Evolutionary conservation across 2,113 vertebrate genomes (phyloP), one percentile per base, ranked within the genome.

Genomic region (Dolichotis patagonum): DNA sequence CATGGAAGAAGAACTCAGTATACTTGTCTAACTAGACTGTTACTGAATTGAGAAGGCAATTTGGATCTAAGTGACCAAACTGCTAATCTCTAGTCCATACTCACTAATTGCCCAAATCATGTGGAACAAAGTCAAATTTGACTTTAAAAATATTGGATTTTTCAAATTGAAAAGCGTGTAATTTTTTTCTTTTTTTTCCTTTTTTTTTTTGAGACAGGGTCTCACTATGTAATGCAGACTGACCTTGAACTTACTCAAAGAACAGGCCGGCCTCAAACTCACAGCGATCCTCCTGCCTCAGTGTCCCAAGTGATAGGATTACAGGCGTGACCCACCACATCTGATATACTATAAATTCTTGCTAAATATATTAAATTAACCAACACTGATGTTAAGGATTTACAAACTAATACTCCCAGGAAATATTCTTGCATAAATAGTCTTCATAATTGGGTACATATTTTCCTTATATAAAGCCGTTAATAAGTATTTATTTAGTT

Each of bases 351-450:
- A 38, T 85, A 82, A 82, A 60, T 88, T n/a, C 19, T 75, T 84
- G 35, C n/a, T 80, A 88, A 92, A 93, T 6, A 92, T 65, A 95
- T 56, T 49, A n/a, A 82, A 32, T 60, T 43, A 89, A 49, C 9
- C 2, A 91, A 92, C 13, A 83, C 7, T 41, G 14, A 63, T 63
- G 6, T 69, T 73, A 81, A 58, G 54, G 17, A 83, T 94, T 90
- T 85, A 75, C 11, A 89, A 90, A 14, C 10, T 46, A 91, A 80
- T 78, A 63, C 13, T 65, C 3, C n/a, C 26, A 58, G 13, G 14
- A 95, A 96, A 83, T 62, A 62, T 46, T 38, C 20, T 41, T 9
- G 58, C 62, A 7, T 54, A 13, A 80, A 49, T 92, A 84, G 3
- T 52, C 8, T 77, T 49, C 17, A 4, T 71, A 82, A 65, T 60